A percentile compares a stretch with the other conserved stretches of the same genome.
These are phyloP conservation scores for Artibeus lituratus DNA, from an alignment of 2,797 vertebrate species.

Conservation along the genomic window DNA sequence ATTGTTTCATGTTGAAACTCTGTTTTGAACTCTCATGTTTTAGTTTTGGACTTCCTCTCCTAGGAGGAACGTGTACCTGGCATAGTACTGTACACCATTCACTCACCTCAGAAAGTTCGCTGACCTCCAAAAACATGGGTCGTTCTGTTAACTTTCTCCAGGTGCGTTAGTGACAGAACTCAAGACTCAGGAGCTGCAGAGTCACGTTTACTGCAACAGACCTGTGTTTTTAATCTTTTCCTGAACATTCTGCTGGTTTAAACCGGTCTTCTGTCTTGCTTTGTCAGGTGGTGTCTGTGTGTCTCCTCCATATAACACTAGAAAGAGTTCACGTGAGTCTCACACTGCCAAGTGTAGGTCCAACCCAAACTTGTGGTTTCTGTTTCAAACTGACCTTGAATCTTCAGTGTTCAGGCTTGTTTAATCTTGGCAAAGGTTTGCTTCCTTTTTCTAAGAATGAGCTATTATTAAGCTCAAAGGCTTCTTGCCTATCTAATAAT, in stretches of 20 bases:
- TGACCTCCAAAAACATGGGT: not conserved
- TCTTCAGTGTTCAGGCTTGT: conserved; percentile 56
- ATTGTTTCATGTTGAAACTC: not conserved
- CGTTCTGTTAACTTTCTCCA: not conserved
- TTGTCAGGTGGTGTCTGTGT: not conserved
- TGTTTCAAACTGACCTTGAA: conserved; percentile 66
- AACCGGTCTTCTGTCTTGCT: conserved; percentile 23
- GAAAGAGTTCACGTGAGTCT: not conserved
- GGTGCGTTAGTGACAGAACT: not conserved
- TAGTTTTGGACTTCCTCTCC: not conserved
- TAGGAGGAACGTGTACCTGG: not conserved
- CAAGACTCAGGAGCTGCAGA: not conserved
- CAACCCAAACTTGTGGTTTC: conserved; percentile 68
- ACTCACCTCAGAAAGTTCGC: not conserved
- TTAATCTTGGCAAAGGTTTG: conserved; percentile 62
- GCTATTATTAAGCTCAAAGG: conserved; percentile 46
- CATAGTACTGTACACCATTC: not conserved
- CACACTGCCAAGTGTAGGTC: conserved; percentile 58
- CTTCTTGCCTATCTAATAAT: conserved; percentile 59
- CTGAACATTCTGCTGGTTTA: conserved; percentile 34
- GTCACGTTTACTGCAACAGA: not conserved
- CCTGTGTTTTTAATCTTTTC: conserved; percentile 8
- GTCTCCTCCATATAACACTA: conserved; percentile 9
- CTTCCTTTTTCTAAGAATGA: conserved; percentile 71
- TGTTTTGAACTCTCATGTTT: not conserved